phyloP scores from a whole-genome alignment of 35 echinoderm and acorn worm species.

The Anneissia japonica region DNA sequence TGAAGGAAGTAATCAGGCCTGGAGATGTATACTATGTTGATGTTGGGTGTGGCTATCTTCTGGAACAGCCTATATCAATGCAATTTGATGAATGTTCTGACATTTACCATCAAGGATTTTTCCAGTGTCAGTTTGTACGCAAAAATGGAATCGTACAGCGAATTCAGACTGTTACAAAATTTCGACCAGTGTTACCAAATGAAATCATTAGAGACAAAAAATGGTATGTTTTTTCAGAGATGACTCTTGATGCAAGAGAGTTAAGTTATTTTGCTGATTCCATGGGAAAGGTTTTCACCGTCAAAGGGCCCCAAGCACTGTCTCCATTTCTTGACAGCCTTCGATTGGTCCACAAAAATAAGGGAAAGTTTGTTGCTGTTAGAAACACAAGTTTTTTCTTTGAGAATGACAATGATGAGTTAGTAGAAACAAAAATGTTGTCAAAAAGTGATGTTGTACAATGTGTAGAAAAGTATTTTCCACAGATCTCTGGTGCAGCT shows the following conservation, averaged over 20 bases:
- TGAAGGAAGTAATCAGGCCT: slow-evolving; percentile 6
- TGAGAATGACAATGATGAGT: background rate
- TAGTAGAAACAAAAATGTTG: background rate
- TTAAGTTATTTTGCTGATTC: background rate
- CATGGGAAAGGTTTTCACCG: slow-evolving; percentile 1
- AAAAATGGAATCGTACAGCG: slow-evolving; percentile 24
- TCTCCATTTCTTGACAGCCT: background rate
- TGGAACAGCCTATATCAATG: slow-evolving; percentile 45
- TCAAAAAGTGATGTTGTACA: background rate
- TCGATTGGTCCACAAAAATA: background rate
- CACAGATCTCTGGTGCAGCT: background rate
- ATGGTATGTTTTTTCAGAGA: slow-evolving; percentile 6
- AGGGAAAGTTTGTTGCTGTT: background rate
- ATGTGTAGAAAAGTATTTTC: background rate
- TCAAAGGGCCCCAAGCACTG: background rate
- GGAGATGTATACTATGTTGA: slow-evolving; percentile 55
- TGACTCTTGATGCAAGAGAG: background rate
- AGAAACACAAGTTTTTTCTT: background rate
- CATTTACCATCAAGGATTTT: slow-evolving; percentile 28
- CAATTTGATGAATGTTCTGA: slow-evolving; percentile 51
- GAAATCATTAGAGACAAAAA: background rate
- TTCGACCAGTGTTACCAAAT: background rate
- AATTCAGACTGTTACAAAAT: background rate
- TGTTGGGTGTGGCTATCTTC: slow-evolving; percentile 56
- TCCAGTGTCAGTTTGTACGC: slow-evolving; percentile 42